phyloP scores from a whole-genome alignment of 2,797 vertebrate genomes.

The Podarcis siculus region DNA sequence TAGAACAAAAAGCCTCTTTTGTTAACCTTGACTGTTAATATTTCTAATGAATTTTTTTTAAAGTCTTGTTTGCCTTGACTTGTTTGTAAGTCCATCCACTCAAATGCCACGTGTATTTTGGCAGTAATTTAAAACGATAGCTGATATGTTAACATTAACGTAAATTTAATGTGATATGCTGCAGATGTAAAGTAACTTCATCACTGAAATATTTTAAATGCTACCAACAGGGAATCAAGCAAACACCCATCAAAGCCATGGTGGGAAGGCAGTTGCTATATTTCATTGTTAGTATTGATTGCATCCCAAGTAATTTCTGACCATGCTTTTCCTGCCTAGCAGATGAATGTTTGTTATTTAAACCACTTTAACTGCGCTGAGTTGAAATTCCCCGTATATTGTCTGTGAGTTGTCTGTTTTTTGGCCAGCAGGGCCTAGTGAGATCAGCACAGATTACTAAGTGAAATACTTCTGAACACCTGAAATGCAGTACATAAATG shows the following conservation, averaged over 20 bases:
- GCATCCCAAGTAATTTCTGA: slow-evolving; percentile 29
- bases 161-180: slow-evolving; percentile 51
- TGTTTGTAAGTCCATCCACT: slow-evolving; percentile 56
- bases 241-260: slow-evolving; percentile 42
- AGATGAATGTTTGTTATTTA: neutral
- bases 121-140: slow-evolving; percentile 36
- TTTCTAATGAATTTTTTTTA: neutral
- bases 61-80: slow-evolving; percentile 17
- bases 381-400: neutral
- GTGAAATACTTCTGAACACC: neutral
- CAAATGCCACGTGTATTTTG: slow-evolving; percentile 28
- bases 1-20: neutral
- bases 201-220: slow-evolving; percentile 47
- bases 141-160: slow-evolving; percentile 42
- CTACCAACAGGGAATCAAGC: slow-evolving; percentile 49
- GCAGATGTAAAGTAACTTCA: slow-evolving; percentile 57
- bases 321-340: slow-evolving; percentile 11
- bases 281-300: slow-evolving; percentile 55
- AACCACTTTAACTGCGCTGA: neutral
- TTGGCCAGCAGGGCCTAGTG: neutral
- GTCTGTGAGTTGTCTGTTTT: neutral
- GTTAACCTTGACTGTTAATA: neutral
- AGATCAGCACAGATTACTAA: neutral
- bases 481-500: neutral
- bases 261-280: slow-evolving; percentile 37